Evolutionary conservation across 1,140 invertebrate species (phyloP).

Genomic region (Catajapyx aquilonaris): DNA sequence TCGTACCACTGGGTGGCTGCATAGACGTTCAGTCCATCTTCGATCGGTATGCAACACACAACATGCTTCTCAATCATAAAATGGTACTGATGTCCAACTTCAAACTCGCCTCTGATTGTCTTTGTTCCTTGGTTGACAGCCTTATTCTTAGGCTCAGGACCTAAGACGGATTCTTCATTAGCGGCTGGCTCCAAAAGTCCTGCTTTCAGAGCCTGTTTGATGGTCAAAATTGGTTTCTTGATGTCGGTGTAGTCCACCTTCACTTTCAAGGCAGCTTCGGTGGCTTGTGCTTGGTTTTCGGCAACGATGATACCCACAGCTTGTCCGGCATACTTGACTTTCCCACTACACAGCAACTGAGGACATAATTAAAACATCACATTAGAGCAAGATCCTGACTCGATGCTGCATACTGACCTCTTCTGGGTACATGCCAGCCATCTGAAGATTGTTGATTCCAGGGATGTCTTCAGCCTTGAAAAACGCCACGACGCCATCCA

Average conservation of each 20-base stretch:
- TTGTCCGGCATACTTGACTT: conserved; percentile 42
- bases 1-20: conserved; percentile 20
- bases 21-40: conserved; percentile 21
- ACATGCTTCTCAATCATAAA: conserved; percentile 24
- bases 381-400: too few species aligned
- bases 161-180: conserved; percentile 16
- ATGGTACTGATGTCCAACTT: conserved; percentile 21
- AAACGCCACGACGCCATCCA: neutral
- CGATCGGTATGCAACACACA: conserved; percentile 17
- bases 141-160: conserved; percentile 17
- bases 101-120: conserved; percentile 17
- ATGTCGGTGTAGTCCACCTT: conserved; percentile 37
- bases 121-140: too few species aligned
- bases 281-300: conserved; percentile 29
- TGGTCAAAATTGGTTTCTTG: conserved; percentile 31
- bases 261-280: conserved; percentile 37
- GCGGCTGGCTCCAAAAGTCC: neutral
- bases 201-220: conserved; percentile 31
- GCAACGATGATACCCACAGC: conserved; percentile 48
- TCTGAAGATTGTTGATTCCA: conserved; percentile 7
- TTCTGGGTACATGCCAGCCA: too few species aligned
- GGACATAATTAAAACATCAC: too few species aligned
- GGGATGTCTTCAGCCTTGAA: neutral
- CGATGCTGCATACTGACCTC: too few species aligned
- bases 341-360: conserved; percentile 26